These are phyloP conservation scores for Pelobates fuscus DNA, from an alignment of 2,113 vertebrate genomes.

Conservation along the genomic window DNA sequence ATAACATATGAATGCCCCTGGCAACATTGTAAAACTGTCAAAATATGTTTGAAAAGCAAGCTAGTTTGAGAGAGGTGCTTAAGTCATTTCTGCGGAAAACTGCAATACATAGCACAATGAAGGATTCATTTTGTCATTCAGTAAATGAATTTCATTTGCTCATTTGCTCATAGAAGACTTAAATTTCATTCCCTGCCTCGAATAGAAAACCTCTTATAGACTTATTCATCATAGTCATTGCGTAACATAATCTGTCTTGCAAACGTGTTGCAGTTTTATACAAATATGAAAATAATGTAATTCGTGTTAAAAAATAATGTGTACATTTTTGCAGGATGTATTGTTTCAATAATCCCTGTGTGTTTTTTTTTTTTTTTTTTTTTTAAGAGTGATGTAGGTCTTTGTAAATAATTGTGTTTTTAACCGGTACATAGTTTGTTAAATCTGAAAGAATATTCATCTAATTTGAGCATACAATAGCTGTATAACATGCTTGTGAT, in stretches of 20 bases:
- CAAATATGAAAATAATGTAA: background rate
- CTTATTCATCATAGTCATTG: background rate
- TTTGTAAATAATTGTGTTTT: background rate
- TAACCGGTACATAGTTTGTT: too few species aligned
- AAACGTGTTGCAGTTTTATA: background rate
- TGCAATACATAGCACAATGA: conserved; percentile 13
- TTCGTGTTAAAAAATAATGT: background rate
- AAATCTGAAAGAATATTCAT: too few species aligned
- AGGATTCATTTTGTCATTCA: background rate
- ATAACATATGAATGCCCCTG: conserved; percentile 17
- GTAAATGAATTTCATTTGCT: background rate
- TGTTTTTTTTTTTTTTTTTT: too few species aligned
- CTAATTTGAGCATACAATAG: too few species aligned
- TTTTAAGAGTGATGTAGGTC: background rate
- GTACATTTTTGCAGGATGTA: background rate
- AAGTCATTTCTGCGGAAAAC: conserved; percentile 5
- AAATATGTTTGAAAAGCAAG: conserved; percentile 28
- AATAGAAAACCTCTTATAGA: background rate
- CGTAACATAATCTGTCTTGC: background rate
- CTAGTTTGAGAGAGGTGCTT: background rate
- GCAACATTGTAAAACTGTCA: conserved; percentile 21
- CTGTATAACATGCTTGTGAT: too few species aligned
- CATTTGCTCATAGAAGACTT: background rate
- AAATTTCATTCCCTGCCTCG: background rate
- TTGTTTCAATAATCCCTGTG: background rate